Evolutionary conservation across 2,888 invertebrate genomes (phyloP), one percentile per base, ranked within the genome.

Genomic region (Mystacides longicornis): DNA sequence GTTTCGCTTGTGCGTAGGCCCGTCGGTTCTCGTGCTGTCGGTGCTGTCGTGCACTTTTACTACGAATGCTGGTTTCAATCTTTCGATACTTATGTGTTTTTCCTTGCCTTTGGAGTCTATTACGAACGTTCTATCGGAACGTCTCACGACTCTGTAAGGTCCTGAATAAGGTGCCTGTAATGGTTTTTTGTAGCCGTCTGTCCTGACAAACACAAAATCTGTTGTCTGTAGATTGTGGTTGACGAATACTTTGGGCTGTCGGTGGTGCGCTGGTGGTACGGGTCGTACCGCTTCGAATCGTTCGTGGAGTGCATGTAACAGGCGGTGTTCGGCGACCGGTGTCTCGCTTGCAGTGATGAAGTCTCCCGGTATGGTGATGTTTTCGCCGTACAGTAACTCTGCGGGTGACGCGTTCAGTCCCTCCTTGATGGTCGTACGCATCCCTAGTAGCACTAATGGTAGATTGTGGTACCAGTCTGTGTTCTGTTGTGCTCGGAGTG

Each of bases 361-460:
- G 21, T 65, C 64, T 9, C 64, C 64, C 1, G 65, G 66, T n/a
- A 66, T 51, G 4, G 61, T 53, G 19, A 67, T 52, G 22, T 56
- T 49, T n/a, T 54, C 43, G 1, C 66, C 64, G 49, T 62, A 65
- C 1, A 59, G 60, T 23, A 67, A 22, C 50, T 65, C 61, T 2
- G 65, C 66, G 21, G 64, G 60, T 18, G 63, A 62, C 9, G 61
- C 50, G n/a, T 61, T 55, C 1, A 59, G 52, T 46, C 64, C 63
- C 3, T 55, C 54, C 27, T 61, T 60, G 18, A 58, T 47, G 16
- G 62, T 56, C 4, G 64, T 54, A 9, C 67, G 58, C 43, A 67
- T 53, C 1, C 67, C 67, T 22, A 68, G 55, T 14, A 68, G 52
- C 3, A 66, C 63, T n/a, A 62, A 60, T 1, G 67, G 67, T 22